Evolutionary conservation across 2,797 vertebrate species (phyloP).

Genomic region (Salarias fasciatus): DNA sequence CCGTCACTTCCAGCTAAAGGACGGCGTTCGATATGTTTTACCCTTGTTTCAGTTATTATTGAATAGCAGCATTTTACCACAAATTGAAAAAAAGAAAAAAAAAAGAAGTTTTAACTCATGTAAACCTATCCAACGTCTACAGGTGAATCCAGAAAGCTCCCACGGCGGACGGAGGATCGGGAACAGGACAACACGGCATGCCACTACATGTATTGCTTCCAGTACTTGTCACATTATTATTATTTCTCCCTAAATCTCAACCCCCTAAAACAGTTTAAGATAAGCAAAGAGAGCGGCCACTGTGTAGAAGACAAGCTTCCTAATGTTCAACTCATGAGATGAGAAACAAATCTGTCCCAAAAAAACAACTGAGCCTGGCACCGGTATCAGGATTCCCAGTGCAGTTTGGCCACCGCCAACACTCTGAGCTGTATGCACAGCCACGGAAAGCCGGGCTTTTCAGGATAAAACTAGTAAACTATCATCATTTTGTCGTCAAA

Average conservation of each 20-base stretch:
- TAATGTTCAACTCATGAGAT: slow-evolving; percentile 61
- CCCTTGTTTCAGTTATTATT: slow-evolving; percentile 81
- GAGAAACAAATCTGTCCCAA: slow-evolving; percentile 62
- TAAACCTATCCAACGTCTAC: slow-evolving; percentile 83
- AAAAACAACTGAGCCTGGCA: slow-evolving; percentile 44
- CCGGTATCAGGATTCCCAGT: slow-evolving; percentile 29
- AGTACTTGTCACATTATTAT: slow-evolving; percentile 85
- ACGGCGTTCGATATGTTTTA: slow-evolving; percentile 84
- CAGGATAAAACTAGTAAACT: too few relatives aligned
- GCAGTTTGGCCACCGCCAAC: slow-evolving; percentile 25
- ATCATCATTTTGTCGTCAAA: too few relatives aligned
- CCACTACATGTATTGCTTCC: slow-evolving; percentile 89
- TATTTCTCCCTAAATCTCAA: slow-evolving; percentile 48
- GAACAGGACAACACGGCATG: slow-evolving; percentile 84
- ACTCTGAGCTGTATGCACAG: slow-evolving; percentile 39
- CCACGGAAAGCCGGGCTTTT: too few relatives aligned
- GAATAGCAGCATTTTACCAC: slow-evolving; percentile 73
- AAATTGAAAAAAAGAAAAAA: slow-evolving; percentile 64
- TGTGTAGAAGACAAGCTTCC: slow-evolving; percentile 26
- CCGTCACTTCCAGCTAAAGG: slow-evolving; percentile 78
- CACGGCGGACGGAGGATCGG: slow-evolving; percentile 79
- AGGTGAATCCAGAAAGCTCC: slow-evolving; percentile 76
- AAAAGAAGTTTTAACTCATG: slow-evolving; percentile 37
- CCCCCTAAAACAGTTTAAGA: slow-evolving; percentile 65
- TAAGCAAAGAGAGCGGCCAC: slow-evolving; percentile 53